phyloP scores from a whole-genome alignment of 2,113 vertebrate genomes.

The Leiothrix lutea region DNA sequence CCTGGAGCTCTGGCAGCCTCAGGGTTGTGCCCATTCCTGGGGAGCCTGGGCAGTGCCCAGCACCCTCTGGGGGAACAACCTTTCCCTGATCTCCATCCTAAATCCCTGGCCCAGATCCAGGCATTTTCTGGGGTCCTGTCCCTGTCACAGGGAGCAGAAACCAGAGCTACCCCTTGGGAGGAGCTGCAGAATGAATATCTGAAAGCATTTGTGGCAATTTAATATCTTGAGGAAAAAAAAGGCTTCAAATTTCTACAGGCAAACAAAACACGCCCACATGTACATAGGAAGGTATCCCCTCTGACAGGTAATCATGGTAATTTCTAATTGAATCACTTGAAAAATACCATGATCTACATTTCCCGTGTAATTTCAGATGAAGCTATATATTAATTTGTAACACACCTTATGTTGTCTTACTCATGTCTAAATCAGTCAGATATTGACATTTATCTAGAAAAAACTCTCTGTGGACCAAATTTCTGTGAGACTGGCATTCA shows the following conservation, averaged over 20 bases:
- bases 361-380: not conserved
- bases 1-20: not conserved
- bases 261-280: rapidly evolving
- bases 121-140: not conserved
- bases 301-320: not conserved
- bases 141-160: not conserved
- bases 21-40: not conserved
- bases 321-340: not conserved
- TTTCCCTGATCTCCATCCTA: not conserved
- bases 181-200: not conserved
- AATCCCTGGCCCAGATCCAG: rapidly evolving
- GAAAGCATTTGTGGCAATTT: not conserved
- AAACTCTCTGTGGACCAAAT: not conserved
- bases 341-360: not conserved
- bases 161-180: rapidly evolving
- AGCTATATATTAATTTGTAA: not conserved
- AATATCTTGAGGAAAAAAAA: not conserved
- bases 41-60: not conserved
- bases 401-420: not conserved
- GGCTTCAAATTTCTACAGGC: not conserved
- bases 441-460: not conserved
- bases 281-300: not conserved
- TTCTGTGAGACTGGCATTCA: not conserved
- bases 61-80: not conserved
- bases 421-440: not conserved